Evolutionary conservation across 2,888 invertebrate species (phyloP), one percentile per base, ranked within the genome.

Genomic region (Linnaemya vulpina): DNA sequence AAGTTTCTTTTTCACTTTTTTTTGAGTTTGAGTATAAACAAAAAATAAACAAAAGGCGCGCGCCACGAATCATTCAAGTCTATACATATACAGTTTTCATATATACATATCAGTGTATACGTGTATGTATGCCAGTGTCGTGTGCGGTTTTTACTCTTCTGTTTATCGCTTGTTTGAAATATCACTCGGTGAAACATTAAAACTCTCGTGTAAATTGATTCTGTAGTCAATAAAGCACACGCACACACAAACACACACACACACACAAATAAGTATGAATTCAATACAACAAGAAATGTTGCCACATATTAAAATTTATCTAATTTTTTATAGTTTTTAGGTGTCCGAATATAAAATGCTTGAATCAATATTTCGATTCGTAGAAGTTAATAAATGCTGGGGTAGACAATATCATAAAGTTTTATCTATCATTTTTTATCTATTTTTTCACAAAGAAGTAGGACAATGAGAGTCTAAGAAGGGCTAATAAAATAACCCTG

Each of bases 41-140:
- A 78, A 79, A 38, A 58, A 67, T 53, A 74, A 68, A 65, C 43
- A 77, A 83, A 78, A 58, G 76, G 53, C 79, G 76, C 62, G 76
- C 80, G 84, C 76, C 80, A 80, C 71, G 43, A 62, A 17, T 76
- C 53, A 67, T 60, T 71, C 49, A 71, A 71, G 76, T 40, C 0
- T 46, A n/a, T n/a, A 46, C 30, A 30, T 22, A 43, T 20, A 20
- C 0, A 40, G 10, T 9, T 63, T 2, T 20, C 3, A 9, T 30
- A 30, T 30, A 30, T 7, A 17, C 7, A 30, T 58, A 10, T 35
- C 2, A 10, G 4, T 35, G n/a, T 35, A 7, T 25, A 25, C 0
- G n/a, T 65, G 20, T 13, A 17, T 3, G 40, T 25, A n/a, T 70
- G 25, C 3, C 20, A 5, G 30, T 58, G 51, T 71, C 79, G 81